Evolutionary conservation across 2,888 invertebrate species (phyloP), one percentile per base, ranked within the genome.

Genomic region (Nebria brevicollis): DNA sequence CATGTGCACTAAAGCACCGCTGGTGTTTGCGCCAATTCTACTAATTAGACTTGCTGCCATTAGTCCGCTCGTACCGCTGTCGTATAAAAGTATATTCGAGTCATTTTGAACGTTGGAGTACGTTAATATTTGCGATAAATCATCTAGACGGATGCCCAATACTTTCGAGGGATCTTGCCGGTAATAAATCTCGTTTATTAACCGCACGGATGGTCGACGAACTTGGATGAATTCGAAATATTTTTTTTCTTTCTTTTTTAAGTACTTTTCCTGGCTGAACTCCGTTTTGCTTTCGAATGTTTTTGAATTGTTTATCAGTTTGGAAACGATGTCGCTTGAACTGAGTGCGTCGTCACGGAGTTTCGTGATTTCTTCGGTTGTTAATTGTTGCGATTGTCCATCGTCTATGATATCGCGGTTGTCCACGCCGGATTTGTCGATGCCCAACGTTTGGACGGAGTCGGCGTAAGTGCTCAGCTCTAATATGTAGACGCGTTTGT

Each of bases 201-300:
- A 89, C 72, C 96, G 91, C 81, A 98, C 91, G 65, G 93, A 95
- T 0, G 98, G 98, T 86, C 92, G 93, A 5, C 95, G 90, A 74
- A 98, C 92, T 84, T 94, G 94, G 15, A 97, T 90, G 86, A 94
- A 95, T 86, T 95, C 95, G 87, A 94, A 95, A 89, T 98, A 98
- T 89, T 98, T 98, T 85, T 95, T 95, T 86, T 96, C 96, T 88
- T 99, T 99, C 88, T 98, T 98, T 85, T 95, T 95, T 70, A 98
- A 91, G 88, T 98, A 99, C 88, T 98, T 98, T 85, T 96, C 96
- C 88, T 98, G 96, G 0, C 96, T 95, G 88, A 94, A 98, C 86
- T 95, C 96, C 0, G 98, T 98, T 91, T 98, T 98, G 80, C 93
- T 91, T 65, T 93, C 92, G 88, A 98, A 99, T 0, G 98, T 97